Evolutionary conservation across 2,113 vertebrate genomes (phyloP).

Genomic region (Chloropsis hardwickii): DNA sequence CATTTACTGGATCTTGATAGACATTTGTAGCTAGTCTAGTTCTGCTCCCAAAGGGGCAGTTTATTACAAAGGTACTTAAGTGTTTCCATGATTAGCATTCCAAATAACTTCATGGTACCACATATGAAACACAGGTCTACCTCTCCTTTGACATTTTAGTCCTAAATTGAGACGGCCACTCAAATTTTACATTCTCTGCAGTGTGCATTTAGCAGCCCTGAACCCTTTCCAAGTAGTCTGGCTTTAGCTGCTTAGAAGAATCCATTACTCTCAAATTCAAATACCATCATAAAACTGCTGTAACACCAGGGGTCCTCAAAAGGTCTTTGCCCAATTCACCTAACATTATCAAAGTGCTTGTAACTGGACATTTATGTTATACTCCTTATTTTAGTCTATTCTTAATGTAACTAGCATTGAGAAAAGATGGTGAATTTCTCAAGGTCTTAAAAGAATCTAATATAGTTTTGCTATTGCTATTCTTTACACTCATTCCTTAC

Average conservation of each 20-base stretch:
- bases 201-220: conserved; percentile 31
- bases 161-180: conserved; percentile 35
- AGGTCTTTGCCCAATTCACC: conserved; percentile 37
- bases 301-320: background rate
- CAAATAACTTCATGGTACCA: background rate
- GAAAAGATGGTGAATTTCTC: background rate
- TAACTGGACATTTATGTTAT: conserved; percentile 7
- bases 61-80: background rate
- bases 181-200: conserved; percentile 13
- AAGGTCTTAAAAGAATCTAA: background rate
- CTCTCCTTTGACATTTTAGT: conserved; percentile 51
- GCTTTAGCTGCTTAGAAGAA: conserved; percentile 15
- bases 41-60: background rate
- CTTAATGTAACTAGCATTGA: background rate
- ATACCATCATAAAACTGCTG: conserved; percentile 40
- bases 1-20: background rate
- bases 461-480: background rate
- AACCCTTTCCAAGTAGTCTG: conserved; percentile 56
- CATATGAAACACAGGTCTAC: background rate
- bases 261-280: conserved; percentile 58
- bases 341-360: conserved; percentile 35
- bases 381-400: conserved; percentile 12
- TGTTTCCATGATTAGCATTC: background rate
- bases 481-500: background rate
- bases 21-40: background rate